A percentile compares a stretch with the other conserved stretches of the same genome.
Conservation (phyloP, 2,888 invertebrate species). For the Flabesymbios commensalis region DNA sequence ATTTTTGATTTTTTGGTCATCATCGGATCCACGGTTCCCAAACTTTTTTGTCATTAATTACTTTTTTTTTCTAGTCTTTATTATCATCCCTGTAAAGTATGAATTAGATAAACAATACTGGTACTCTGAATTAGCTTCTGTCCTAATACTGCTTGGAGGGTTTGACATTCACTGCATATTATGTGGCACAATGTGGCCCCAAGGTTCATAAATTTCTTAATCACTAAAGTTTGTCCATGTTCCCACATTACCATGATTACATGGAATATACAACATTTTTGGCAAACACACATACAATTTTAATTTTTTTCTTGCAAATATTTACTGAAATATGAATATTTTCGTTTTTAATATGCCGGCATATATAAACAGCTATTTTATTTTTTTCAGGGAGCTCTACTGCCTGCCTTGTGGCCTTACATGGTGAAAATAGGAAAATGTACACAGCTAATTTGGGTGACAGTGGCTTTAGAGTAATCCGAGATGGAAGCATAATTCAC, state of each 20-base stretch:
- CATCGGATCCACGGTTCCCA: no score
- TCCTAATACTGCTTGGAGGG: no score
- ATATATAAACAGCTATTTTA: not conserved
- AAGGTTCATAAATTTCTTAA: not conserved
- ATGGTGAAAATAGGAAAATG: slow-evolving; percentile 84
- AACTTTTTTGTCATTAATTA: no score
- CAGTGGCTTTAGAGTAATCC: slow-evolving; percentile 70
- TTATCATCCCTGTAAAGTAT: no score
- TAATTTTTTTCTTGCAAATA: not conserved
- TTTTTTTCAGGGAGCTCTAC: slow-evolving; percentile 81
- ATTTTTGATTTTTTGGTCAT: no score
- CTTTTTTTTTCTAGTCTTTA: no score
- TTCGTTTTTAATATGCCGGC: not conserved
- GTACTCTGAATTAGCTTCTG: no score
- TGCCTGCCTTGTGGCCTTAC: slow-evolving; percentile 92
- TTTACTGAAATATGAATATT: not conserved
- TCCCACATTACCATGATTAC: not conserved
- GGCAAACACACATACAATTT: not conserved
- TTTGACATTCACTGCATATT: not conserved
- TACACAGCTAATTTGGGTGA: slow-evolving; percentile 99
- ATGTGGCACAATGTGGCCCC: not conserved
- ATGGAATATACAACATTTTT: not conserved
- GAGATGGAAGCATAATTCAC: slow-evolving; percentile 70
- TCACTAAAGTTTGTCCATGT: not conserved
- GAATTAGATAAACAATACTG: no score